phyloP scores from a whole-genome alignment of 1,140 invertebrate species.

The Bicyclus anynana region DNA sequence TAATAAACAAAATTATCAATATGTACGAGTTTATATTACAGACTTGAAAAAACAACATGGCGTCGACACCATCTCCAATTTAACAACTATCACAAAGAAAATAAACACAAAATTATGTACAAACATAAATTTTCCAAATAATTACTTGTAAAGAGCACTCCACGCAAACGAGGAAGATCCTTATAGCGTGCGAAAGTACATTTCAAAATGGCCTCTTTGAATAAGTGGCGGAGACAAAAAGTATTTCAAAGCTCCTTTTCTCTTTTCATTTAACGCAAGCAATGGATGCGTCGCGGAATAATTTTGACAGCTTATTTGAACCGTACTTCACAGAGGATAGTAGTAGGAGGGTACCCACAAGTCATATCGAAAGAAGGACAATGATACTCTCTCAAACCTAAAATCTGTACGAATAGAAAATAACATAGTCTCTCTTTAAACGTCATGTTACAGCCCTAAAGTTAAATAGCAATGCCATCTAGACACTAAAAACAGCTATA shows the following conservation, averaged over 20 bases:
- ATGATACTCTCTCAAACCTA: neutral
- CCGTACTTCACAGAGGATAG: neutral
- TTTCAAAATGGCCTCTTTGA: neutral
- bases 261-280: neutral
- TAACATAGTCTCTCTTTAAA: too few relatives aligned
- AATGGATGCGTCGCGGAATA: neutral
- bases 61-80: too few relatives aligned
- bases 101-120: too few relatives aligned
- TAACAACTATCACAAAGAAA: too few relatives aligned
- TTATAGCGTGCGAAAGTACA: neutral
- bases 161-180: neutral
- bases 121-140: neutral
- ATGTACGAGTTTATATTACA: too few relatives aligned
- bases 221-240: neutral
- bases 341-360: neutral
- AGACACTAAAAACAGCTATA: too few relatives aligned
- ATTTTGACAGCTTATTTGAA: constrained; percentile 2
- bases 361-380: neutral
- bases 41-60: too few relatives aligned
- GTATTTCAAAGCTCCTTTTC: neutral
- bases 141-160: neutral
- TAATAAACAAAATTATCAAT: too few relatives aligned
- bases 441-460: too few relatives aligned
- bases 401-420: too few relatives aligned
- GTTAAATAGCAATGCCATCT: too few relatives aligned